Evolutionary conservation across 2,888 invertebrate species (phyloP), one percentile per base, ranked within the genome.

Genomic region (Mechanitis messenoides): DNA sequence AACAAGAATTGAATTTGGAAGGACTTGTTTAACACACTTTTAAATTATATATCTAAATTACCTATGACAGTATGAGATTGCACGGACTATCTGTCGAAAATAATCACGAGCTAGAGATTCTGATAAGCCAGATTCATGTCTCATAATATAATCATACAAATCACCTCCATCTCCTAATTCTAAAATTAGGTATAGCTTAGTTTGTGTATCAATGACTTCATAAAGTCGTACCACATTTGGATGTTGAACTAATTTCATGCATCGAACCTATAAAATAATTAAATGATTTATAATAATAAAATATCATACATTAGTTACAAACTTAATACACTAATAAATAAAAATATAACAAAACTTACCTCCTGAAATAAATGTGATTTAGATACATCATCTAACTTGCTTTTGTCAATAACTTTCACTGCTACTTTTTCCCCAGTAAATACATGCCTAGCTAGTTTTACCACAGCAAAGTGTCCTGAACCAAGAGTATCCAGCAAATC

Each of bases 201-300:
- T 98, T 84, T 98, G 97, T 46, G 99, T 99, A 90, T 99, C 99
- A 80, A 99, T 99, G 68, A 99, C 99, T 92, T 99, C 98, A 90
- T 99, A 99, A 57, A 99, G 91, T 61, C 98, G 92, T 55, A 99
- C 99, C 50, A 99, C 98, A 91, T 99, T 98, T 45, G 99, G 98
- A 91, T 99, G 99, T 84, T 99, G 99, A 55, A 99, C 99, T 74
- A 99, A 90, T 89, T 99, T 99, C 98, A 99, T 99, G 84, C 98
- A 99, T 69, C 98, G 93, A 67, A 97, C 94, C 96, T 95, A 77
- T 61, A 85, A 59, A 33, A 28, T 5, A 28, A 35, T 11, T 5
- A 28, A 42, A n/a, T 20, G 45, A 42, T 58, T 11, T 46, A 31
- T 60, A 33, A 28, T 50, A 12, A 31, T 33, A 54, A n/a, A 12